These are phyloP conservation scores for Myiotriccus ornatus DNA, from an alignment of 2,797 vertebrate species.

Conservation along the genomic window DNA sequence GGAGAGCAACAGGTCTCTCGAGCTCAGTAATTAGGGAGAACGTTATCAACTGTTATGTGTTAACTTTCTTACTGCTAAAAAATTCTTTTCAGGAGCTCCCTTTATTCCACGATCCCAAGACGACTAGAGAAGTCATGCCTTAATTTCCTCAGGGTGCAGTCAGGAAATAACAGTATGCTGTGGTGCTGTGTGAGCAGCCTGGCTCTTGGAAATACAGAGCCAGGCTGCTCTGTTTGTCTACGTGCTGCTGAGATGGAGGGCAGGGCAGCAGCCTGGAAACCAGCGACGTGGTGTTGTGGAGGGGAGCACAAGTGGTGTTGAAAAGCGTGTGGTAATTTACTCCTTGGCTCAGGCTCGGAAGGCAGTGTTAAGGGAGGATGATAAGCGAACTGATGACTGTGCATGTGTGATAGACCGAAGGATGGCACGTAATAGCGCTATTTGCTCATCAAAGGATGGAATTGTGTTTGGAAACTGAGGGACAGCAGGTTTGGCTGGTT, in stretches of 20 bases:
- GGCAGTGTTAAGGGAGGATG: background rate
- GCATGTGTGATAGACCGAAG: background rate
- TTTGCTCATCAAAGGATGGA: background rate
- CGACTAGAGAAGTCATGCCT: background rate
- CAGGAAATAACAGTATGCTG: background rate
- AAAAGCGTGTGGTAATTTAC: background rate
- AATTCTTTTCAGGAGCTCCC: background rate
- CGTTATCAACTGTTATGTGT: background rate
- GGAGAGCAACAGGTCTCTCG: background rate
- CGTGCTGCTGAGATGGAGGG: background rate
- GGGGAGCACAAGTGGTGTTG: background rate
- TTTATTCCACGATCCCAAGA: rapidly evolving
- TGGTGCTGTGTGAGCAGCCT: background rate
- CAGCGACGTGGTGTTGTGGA: background rate
- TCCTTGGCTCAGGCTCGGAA: background rate
- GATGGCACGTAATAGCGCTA: background rate
- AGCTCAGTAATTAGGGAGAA: background rate
- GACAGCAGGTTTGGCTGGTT: conserved; percentile 13
- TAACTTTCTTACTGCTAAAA: background rate
- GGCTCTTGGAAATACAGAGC: background rate
- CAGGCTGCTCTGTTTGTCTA: background rate
- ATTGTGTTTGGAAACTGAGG: background rate
- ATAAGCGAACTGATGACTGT: background rate
- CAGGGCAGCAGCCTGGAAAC: background rate
- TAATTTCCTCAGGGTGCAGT: background rate